Evolutionary conservation across 1,140 invertebrate genomes (phyloP), one percentile per base, ranked within the genome.

Genomic region (Mylabris phalerata): DNA sequence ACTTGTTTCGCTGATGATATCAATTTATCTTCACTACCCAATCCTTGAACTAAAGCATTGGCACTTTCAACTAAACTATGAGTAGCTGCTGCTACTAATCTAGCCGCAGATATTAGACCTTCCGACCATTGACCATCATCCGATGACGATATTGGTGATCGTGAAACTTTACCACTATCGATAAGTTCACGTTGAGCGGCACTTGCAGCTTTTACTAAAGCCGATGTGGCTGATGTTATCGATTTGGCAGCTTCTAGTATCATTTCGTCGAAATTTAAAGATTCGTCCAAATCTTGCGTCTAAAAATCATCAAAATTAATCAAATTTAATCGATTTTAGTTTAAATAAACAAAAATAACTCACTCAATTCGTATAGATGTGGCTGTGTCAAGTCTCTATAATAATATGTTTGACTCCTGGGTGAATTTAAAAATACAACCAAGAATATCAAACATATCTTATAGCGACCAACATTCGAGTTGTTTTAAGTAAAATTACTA

Each of bases 391-490:
- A 65, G 72, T 67, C 80, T 77, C 86, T 82, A 77, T 89, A 87
- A 86, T 89, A 92, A 96, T 95, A 98, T 96, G 94, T 97, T 93
- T 95, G 93, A 95, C 92, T 95, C 90, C 91, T 89, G 93, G 94
- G 93, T 92, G 92, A 88, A 82, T 77, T 73, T 71, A 75, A 75
- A 73, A 77, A 77, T 81, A 94, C 92, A 95, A 97, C 93, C 94
- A 97, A 98, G 93, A 97, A 97, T 97, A 97, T 96, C 94, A 98
- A 98, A 98, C 94, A 98, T 98, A 98, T 98, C 94, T 95, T 76
- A 90, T 82, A 83, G 89, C 63, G 67, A 65, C 61, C 32, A 44
- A 58, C 48, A 62, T 5, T 10, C 9, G 42, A 9, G n/a, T 50
- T 24, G 24, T 25, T 5, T 13, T 49, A 19, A 19, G 19, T 19